Evolutionary conservation across 2,113 vertebrate genomes (phyloP).

Genomic region (Microtus richardsoni): DNA sequence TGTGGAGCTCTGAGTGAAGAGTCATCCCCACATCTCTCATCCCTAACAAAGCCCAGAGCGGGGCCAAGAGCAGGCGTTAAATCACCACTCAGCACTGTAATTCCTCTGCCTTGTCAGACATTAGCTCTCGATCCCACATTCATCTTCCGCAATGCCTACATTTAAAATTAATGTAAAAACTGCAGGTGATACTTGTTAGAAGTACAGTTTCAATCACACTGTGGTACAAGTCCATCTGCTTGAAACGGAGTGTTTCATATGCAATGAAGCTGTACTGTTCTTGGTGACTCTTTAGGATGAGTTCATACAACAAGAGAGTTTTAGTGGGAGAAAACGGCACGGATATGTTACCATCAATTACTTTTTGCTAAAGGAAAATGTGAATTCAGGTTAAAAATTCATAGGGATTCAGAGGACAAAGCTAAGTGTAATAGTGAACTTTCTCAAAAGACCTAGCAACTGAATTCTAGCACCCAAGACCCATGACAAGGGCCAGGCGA

Average conservation of each 20-base stretch:
- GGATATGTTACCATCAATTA: constrained; percentile 2
- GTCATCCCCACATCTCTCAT: background rate
- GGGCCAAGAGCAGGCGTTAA: background rate
- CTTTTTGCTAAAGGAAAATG: constrained; percentile 26
- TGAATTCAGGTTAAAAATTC: background rate
- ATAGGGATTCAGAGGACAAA: background rate
- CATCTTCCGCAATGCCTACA: background rate
- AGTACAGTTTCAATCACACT: background rate
- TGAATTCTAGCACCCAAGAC: background rate
- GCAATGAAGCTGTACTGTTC: background rate
- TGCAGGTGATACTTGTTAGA: background rate
- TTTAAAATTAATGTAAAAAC: constrained; percentile 44
- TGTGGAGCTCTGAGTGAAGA: background rate
- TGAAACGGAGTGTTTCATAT: constrained; percentile 7
- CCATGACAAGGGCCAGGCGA: background rate
- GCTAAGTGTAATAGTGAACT: background rate
- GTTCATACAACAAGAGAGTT: background rate
- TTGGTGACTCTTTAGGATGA: constrained; percentile 2
- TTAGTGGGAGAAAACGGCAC: background rate
- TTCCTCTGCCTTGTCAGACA: background rate
- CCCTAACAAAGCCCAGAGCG: background rate
- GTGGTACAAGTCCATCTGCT: background rate
- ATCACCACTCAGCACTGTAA: background rate
- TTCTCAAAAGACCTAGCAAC: background rate
- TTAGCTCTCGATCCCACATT: constrained; percentile 3